phyloP scores from a whole-genome alignment of 2,113 vertebrate species.

The Piaya cayana region DNA sequence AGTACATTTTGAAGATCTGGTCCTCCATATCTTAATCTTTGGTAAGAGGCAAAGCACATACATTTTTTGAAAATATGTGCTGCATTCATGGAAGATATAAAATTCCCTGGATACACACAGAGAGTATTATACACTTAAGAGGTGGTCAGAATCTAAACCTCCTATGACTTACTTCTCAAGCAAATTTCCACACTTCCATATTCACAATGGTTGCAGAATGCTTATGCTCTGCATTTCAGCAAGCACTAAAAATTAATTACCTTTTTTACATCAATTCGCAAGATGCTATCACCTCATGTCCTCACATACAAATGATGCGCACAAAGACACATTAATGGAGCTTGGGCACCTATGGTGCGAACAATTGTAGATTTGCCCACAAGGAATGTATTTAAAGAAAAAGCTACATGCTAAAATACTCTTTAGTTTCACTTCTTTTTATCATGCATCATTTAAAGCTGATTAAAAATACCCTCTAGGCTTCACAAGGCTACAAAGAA shows the following conservation, averaged over 20 bases:
- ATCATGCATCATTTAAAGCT: slow-evolving; percentile 34
- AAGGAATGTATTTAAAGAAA: slow-evolving; percentile 40
- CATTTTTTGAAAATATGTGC: neutral
- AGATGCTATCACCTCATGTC: neutral
- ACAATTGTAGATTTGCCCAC: neutral
- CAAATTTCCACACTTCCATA: neutral
- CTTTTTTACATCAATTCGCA: neutral
- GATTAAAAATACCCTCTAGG: slow-evolving; percentile 44
- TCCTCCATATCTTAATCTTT: neutral
- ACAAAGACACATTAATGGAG: neutral
- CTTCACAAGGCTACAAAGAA: slow-evolving; percentile 1
- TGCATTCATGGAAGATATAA: neutral
- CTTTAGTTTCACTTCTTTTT: slow-evolving; percentile 51
- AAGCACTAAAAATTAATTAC: neutral
- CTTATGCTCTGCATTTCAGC: neutral
- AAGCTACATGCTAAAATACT: slow-evolving; percentile 2
- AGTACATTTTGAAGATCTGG: neutral
- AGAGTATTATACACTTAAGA: neutral
- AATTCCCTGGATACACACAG: neutral
- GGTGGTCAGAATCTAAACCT: neutral
- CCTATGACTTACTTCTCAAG: neutral
- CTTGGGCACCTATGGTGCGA: neutral
- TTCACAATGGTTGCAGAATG: neutral
- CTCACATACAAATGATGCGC: neutral
- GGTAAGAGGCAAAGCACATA: neutral